Conservation (phyloP, 2,113 vertebrate species). For the Takifugu bimaculatus region DNA sequence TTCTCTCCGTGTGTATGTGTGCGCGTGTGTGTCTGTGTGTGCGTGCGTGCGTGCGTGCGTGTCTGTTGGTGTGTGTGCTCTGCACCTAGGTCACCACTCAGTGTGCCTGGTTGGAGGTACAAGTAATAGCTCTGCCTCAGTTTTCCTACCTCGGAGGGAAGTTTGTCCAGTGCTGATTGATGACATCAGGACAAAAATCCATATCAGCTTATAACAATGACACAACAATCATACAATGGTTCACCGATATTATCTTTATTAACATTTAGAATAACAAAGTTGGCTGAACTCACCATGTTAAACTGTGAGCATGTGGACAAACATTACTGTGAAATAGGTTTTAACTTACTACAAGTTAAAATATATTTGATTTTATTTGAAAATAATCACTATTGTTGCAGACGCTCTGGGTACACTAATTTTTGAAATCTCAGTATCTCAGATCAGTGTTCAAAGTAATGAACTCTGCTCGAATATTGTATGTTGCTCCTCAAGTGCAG, state of each 20-base stretch:
- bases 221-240: conserved; percentile 3
- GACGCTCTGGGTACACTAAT: too few relatives aligned
- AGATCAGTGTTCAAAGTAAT: neutral
- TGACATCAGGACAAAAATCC: neutral
- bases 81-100: conserved; percentile 43
- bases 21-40: conserved; percentile 10
- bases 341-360: neutral
- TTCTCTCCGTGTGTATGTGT: neutral
- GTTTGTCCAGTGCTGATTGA: conserved; percentile 23
- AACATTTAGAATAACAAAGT: conserved; percentile 9
- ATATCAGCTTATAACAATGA: conserved; percentile 22
- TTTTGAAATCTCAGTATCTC: neutral
- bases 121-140: conserved; percentile 16
- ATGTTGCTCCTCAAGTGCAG: conserved; percentile 27
- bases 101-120: conserved; percentile 31
- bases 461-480: conserved; percentile 10
- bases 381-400: conserved; percentile 1
- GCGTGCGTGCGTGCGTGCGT: neutral
- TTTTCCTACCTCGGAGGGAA: conserved; percentile 8
- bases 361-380: neutral
- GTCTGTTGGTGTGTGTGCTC: conserved; percentile 13
- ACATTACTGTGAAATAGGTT: neutral
- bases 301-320: too few relatives aligned
- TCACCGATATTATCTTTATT: conserved; percentile 7
- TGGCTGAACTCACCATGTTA: neutral